phyloP scores from a whole-genome alignment of 2,797 vertebrate genomes.

The Poeciliopsis turneri region DNA sequence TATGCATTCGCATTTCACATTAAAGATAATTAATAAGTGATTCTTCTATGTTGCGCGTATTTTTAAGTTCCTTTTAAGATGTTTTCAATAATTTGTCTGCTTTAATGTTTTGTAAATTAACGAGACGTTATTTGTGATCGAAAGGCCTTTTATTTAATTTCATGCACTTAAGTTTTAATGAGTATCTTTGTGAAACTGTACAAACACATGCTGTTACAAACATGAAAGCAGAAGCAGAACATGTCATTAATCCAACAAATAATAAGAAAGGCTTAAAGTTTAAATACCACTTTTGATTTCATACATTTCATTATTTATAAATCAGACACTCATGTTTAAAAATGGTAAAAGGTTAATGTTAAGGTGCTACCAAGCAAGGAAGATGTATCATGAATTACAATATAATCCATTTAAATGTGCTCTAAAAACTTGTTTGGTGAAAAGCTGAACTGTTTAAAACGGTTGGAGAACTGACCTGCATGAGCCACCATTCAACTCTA shows the following conservation, averaged over 20 bases:
- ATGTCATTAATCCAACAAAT: neutral
- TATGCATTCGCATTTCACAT: conserved; percentile 4
- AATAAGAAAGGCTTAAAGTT: too few relatives aligned
- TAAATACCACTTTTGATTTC: neutral
- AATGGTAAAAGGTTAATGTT: neutral
- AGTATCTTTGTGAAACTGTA: neutral
- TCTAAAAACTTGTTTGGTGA: neutral
- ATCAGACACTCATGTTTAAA: neutral
- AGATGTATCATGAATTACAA: neutral
- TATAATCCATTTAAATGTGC: neutral
- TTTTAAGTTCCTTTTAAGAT: conserved; percentile 3
- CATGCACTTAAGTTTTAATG: conserved; percentile 1
- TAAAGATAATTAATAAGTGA: conserved; percentile 1
- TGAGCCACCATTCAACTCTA: too few relatives aligned
- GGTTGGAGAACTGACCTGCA: too few relatives aligned
- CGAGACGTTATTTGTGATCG: conserved; percentile 1
- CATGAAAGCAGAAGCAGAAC: neutral
- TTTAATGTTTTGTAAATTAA: conserved; percentile 8
- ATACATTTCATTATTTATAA: neutral
- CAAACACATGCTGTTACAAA: neutral
- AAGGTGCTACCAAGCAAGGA: neutral
- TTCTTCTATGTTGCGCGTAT: neutral
- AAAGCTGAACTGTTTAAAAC: too few relatives aligned
- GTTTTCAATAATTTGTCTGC: conserved; percentile 15
- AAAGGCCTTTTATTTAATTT: conserved; percentile 24